Conservation (phyloP, 2,888 invertebrate genomes). For the Acronicta alni region DNA sequence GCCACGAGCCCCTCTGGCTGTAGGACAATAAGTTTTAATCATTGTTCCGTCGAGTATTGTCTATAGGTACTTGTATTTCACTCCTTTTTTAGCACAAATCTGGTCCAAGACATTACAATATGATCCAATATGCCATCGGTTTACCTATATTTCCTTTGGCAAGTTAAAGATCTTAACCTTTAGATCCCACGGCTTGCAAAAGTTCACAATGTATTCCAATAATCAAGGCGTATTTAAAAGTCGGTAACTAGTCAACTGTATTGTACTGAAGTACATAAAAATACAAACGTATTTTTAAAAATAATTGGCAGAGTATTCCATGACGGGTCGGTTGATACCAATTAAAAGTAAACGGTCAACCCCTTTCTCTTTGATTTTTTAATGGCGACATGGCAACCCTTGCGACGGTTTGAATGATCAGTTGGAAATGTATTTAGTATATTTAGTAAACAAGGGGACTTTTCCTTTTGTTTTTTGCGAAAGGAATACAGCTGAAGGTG, state of each 20-base stretch:
- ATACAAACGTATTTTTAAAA: conserved; percentile 1
- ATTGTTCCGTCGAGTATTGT: no score
- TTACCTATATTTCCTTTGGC: no score
- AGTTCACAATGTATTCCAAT: not conserved
- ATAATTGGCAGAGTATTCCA: conserved; percentile 15
- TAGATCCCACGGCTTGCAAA: no score
- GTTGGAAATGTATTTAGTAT: conserved; percentile 17
- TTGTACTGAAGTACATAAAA: not conserved
- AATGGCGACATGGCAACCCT: conserved; percentile 18
- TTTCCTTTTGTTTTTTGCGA: conserved; percentile 13
- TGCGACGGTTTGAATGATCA: conserved; percentile 20
- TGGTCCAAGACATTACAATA: no score
- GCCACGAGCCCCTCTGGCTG: no score
- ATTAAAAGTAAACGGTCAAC: conserved; percentile 12
- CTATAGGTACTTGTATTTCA: no score
- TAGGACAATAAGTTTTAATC: no score
- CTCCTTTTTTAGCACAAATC: no score
- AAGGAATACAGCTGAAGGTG: conserved; percentile 4
- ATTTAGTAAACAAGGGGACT: conserved; percentile 10
- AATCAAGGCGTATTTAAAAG: not conserved
- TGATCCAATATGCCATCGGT: no score
- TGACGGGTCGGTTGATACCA: conserved; percentile 9
- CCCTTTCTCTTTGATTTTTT: conserved; percentile 21
- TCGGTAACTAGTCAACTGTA: not conserved
- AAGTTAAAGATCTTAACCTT: no score